Percentiles rank a stretch among this genome's conserved stretches.
Conservation (phyloP, 2,113 vertebrate species). For the Dermatemys mawii region DNA sequence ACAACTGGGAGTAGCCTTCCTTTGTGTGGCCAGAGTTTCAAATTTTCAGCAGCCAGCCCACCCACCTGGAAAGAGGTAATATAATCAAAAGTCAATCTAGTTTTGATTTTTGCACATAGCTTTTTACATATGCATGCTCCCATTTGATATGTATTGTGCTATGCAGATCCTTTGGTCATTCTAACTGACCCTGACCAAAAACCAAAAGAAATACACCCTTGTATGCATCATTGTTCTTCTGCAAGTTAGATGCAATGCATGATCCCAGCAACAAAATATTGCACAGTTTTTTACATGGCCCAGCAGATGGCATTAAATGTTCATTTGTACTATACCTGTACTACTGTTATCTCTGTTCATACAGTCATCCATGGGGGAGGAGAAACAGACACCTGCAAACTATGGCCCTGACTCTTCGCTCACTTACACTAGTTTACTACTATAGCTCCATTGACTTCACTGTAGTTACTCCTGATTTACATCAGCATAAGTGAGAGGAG, state of each 20-base stretch:
- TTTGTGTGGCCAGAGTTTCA: not conserved
- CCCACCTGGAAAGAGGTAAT: not conserved
- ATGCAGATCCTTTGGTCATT: not conserved
- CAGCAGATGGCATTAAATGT: constrained; percentile 72
- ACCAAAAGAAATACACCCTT: not conserved
- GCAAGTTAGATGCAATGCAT: not conserved
- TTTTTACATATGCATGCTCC: not conserved
- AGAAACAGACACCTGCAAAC: not conserved
- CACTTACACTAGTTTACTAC: not conserved
- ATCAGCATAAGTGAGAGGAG: not conserved
- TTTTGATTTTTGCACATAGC: not conserved
- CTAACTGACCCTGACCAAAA: not conserved
- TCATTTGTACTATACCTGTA: not conserved
- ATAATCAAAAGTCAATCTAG: not conserved
- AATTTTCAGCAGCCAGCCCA: not conserved
- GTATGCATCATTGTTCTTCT: not conserved
- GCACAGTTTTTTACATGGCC: not conserved
- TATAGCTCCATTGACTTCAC: not conserved
- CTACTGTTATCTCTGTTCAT: not conserved
- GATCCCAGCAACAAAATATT: not conserved
- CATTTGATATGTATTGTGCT: not conserved
- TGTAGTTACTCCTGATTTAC: not conserved
- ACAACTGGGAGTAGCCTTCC: not conserved
- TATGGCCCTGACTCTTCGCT: constrained; percentile 1
- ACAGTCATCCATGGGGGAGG: rapidly evolving